Percentiles rank a stretch among this genome's conserved stretches.
These are phyloP conservation scores for Drosophila eugracilis DNA, from an alignment of 1,140 invertebrate genomes.

Conservation along the genomic window DNA sequence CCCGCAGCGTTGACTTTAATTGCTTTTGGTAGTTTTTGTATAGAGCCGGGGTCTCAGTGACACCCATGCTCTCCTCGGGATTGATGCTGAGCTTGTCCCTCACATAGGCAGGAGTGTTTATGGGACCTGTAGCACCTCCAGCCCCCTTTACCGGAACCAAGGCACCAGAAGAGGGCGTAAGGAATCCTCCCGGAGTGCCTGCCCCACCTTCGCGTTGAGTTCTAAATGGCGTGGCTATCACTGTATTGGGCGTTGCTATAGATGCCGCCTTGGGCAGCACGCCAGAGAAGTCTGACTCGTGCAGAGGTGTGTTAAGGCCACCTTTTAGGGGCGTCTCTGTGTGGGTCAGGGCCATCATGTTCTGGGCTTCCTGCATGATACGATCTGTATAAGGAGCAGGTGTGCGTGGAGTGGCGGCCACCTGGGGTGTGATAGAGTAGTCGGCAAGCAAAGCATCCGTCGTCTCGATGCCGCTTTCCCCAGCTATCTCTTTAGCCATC, in stretches of 20 bases:
- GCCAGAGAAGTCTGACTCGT: constrained; percentile 94
- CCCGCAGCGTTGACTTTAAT: constrained; percentile 89
- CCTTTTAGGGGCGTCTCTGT: constrained; percentile 99
- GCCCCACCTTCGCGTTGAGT: constrained; percentile 82
- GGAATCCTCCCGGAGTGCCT: constrained; percentile 85
- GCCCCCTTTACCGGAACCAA: constrained; percentile 82
- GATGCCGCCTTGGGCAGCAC: constrained; percentile 90
- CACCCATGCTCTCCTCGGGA: constrained; percentile 91
- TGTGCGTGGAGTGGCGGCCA: constrained; percentile 93
- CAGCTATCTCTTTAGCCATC: constrained; percentile 95
- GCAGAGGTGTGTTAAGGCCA: constrained; percentile 96
- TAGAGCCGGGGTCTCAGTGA: constrained; percentile 88
- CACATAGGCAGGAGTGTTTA: constrained; percentile 85
- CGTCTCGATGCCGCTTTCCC: constrained; percentile 91
- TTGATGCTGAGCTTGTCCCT: constrained; percentile 98
- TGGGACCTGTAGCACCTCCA: constrained; percentile 36
- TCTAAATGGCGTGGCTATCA: constrained; percentile 95
- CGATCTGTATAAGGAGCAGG: constrained; percentile 91
- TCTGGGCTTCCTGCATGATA: constrained; percentile 97
- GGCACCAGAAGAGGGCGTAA: constrained; percentile 85
- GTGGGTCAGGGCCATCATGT: constrained; percentile 98
- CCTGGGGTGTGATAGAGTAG: constrained; percentile 94
- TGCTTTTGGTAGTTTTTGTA: constrained; percentile 89
- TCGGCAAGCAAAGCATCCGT: constrained; percentile 96
- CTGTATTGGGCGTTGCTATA: constrained; percentile 96